Conservation (phyloP, 2,888 invertebrate genomes). For the Archips crataeganus region DNA sequence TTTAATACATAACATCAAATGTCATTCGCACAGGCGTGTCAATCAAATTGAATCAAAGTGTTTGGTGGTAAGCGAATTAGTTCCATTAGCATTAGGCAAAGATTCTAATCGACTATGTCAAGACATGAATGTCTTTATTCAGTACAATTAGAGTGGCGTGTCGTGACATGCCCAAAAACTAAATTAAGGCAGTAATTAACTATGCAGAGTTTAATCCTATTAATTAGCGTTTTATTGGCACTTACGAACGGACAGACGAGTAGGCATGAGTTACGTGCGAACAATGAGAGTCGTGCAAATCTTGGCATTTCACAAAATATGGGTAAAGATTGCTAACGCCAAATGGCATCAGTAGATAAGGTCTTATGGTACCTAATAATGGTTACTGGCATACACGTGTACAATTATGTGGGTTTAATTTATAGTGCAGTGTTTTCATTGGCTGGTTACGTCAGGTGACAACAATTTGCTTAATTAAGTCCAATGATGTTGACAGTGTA, state of each 20-base stretch:
- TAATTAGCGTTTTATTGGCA: constrained; percentile 42
- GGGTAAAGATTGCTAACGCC: constrained; percentile 51
- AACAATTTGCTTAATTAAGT: background rate
- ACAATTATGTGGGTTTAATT: background rate
- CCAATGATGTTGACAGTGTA: background rate
- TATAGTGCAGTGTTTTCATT: background rate
- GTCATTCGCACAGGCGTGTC: constrained; percentile 55
- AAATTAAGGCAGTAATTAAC: constrained; percentile 44
- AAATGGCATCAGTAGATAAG: constrained; percentile 51
- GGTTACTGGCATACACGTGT: background rate
- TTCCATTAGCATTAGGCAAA: constrained; percentile 37
- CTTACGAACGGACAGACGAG: constrained; percentile 14
- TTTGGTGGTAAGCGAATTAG: constrained; percentile 31
- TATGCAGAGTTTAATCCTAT: constrained; percentile 22
- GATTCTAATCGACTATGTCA: constrained; percentile 50
- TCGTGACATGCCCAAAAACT: constrained; percentile 43
- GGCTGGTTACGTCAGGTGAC: background rate
- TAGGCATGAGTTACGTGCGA: constrained; percentile 33
- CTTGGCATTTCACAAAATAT: constrained; percentile 55
- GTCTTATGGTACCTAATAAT: background rate
- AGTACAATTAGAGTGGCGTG: constrained; percentile 29
- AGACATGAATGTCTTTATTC: constrained; percentile 52
- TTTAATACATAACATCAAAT: constrained; percentile 43
- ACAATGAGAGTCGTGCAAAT: constrained; percentile 34
- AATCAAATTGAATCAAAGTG: constrained; percentile 51